Conservation (phyloP, 2,888 invertebrate species). For the Eledona agricola region DNA sequence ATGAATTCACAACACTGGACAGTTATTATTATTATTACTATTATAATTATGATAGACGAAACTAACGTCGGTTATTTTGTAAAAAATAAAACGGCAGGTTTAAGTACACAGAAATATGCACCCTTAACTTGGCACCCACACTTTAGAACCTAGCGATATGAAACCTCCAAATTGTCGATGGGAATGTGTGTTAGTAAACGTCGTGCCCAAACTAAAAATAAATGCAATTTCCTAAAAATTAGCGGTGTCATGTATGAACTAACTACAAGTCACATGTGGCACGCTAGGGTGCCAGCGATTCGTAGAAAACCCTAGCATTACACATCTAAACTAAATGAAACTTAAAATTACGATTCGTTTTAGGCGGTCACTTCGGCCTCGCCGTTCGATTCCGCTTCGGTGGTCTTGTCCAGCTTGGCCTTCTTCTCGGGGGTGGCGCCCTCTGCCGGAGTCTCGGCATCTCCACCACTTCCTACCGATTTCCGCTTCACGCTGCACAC, state of each 20-base stretch:
- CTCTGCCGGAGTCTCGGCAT: conserved; percentile 64
- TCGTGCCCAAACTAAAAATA: conserved; percentile 49
- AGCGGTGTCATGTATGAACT: conserved; percentile 51
- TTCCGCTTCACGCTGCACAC: conserved; percentile 77
- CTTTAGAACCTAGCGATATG: conserved; percentile 33
- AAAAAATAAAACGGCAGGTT: conserved; percentile 34
- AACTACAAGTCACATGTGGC: conserved; percentile 44
- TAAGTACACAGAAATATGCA: conserved; percentile 58
- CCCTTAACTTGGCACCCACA: conserved; percentile 53
- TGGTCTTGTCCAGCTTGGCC: conserved; percentile 72
- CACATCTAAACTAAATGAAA: conserved; percentile 38
- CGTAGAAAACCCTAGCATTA: conserved; percentile 49
- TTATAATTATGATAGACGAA: no score
- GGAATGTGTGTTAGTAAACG: conserved; percentile 37
- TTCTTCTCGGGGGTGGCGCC: conserved; percentile 78
- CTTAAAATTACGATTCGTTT: conserved; percentile 47
- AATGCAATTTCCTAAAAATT: conserved; percentile 54
- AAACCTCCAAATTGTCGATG: conserved; percentile 26
- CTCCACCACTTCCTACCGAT: conserved; percentile 66
- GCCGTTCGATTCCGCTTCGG: conserved; percentile 67
- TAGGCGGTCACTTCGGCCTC: conserved; percentile 69
- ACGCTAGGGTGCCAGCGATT: conserved; percentile 48
- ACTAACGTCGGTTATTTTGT: conserved; percentile 24
- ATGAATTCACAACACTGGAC: conserved; percentile 41
- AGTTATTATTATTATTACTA: conserved; percentile 38